Percentiles rank a stretch among this genome's conserved stretches.
Conservation (phyloP, 2,888 invertebrate species). For the Oligia latruncula region DNA sequence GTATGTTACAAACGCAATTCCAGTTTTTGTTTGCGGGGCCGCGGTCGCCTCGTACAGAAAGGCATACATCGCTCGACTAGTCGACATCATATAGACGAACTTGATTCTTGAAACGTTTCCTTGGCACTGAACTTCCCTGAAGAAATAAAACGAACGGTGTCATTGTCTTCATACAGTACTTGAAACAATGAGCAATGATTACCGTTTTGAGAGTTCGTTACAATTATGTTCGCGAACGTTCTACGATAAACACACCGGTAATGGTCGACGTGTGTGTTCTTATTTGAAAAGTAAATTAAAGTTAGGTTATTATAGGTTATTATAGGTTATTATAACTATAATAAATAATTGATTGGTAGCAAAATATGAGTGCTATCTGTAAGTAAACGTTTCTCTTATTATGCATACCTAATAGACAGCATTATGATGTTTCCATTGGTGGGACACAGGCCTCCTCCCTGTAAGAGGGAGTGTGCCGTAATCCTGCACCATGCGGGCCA, state of each 20-base stretch:
- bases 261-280: conserved; percentile 19
- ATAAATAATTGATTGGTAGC: background rate
- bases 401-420: no score
- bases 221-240: conserved; percentile 43
- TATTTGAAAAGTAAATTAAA: conserved; percentile 6
- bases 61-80: conserved; percentile 40
- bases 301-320: background rate
- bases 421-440: no score
- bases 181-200: conserved; percentile 72
- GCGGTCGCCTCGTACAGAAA: conserved; percentile 28
- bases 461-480: background rate
- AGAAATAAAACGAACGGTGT: conserved; percentile 68
- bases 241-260: conserved; percentile 12
- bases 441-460: background rate
- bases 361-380: background rate
- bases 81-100: conserved; percentile 30
- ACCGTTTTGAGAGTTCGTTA: conserved; percentile 65
- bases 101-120: conserved; percentile 61
- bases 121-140: conserved; percentile 62
- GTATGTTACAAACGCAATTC: conserved; percentile 38
- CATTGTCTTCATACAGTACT: conserved; percentile 69
- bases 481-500: background rate
- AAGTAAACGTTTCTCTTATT: background rate
- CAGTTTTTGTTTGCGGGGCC: conserved; percentile 45
- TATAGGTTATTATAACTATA: conserved; percentile 12